A percentile compares a stretch with the other conserved stretches of the same genome.
Conservation (phyloP, 2,113 vertebrate genomes). For the Cranoglanis bouderius region DNA sequence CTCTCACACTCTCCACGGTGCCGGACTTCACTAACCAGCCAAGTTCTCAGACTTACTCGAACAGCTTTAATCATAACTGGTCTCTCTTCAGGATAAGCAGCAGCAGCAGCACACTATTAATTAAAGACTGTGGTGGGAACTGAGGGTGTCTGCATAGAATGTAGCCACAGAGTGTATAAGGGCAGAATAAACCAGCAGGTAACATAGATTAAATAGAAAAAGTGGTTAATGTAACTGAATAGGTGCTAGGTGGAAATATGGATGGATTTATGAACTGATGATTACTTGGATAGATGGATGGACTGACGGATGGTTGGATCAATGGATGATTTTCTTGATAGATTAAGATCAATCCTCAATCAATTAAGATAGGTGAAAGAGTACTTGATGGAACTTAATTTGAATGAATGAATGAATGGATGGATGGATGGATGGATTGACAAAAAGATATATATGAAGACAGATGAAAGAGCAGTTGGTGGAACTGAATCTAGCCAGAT, state of each 20-base stretch:
- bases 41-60: conserved; percentile 9
- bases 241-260: not conserved
- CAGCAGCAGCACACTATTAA: conserved; percentile 33
- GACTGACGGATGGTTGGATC: not conserved
- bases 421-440: not conserved
- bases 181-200: not conserved
- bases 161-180: not conserved
- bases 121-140: conserved; percentile 29
- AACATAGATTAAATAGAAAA: not conserved
- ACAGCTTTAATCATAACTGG: conserved; percentile 45
- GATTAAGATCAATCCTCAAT: not conserved
- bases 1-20: not conserved
- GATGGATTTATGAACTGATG: not conserved
- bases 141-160: conserved; percentile 11
- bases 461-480: not conserved
- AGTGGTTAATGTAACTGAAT: not conserved
- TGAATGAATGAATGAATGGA: not conserved
- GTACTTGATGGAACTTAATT: not conserved
- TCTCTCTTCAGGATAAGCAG: conserved; percentile 42
- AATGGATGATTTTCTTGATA: not conserved
- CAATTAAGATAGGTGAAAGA: not conserved
- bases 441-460: too few species aligned
- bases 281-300: not conserved
- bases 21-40: conserved; percentile 26
- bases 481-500: not conserved